Conservation (phyloP, 2,888 invertebrate species). For the Hydrotaea diabolus region DNA sequence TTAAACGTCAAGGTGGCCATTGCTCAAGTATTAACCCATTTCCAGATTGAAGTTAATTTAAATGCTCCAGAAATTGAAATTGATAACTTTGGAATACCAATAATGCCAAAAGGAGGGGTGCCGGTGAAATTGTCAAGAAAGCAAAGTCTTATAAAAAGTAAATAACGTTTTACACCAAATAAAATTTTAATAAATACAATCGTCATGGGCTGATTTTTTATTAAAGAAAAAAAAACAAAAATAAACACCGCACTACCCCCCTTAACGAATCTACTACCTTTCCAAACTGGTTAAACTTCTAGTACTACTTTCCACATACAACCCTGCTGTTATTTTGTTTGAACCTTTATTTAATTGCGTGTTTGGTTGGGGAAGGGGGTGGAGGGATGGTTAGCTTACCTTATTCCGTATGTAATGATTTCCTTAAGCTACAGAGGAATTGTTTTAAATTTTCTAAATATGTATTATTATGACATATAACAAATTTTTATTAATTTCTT, state of each 20-base stretch:
- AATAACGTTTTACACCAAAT: too few species aligned
- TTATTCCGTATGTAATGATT: conserved; percentile 33
- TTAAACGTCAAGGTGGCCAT: conserved; percentile 78
- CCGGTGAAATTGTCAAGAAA: conserved; percentile 73
- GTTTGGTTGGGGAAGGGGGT: too few species aligned
- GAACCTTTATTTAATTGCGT: background rate
- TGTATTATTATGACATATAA: background rate
- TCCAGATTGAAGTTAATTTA: conserved; percentile 71
- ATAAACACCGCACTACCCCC: too few species aligned
- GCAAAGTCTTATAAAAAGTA: conserved; percentile 24
- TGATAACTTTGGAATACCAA: conserved; percentile 72
- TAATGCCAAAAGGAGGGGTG: conserved; percentile 76
- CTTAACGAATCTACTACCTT: background rate
- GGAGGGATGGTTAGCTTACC: conserved; percentile 56
- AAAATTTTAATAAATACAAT: too few species aligned
- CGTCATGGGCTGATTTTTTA: too few species aligned
- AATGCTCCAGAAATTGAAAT: conserved; percentile 76
- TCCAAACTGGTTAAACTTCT: background rate
- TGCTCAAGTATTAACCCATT: conserved; percentile 75
- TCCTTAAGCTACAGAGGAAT: background rate
- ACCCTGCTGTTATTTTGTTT: background rate
- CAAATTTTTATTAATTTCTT: background rate
- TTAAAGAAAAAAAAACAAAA: too few species aligned
- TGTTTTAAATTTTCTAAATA: conserved; percentile 2
- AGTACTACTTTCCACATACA: background rate